Conservation (phyloP, 2,113 vertebrate genomes). For the Chaetodon auriga region DNA sequence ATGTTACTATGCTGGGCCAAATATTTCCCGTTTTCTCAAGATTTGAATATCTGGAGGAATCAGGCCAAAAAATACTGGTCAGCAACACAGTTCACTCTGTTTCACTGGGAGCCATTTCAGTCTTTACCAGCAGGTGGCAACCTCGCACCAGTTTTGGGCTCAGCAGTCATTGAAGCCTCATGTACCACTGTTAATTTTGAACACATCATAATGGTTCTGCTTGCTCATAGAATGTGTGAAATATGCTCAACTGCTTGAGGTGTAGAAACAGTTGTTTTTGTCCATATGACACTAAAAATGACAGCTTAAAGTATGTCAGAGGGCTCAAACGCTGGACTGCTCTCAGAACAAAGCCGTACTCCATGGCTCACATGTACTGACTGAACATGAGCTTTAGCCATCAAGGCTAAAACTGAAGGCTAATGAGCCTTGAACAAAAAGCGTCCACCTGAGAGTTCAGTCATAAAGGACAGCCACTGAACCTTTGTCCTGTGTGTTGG, state of each 20-base stretch:
- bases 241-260: neutral
- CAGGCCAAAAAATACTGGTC: neutral
- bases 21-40: constrained; percentile 32
- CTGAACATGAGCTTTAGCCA: neutral
- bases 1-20: neutral
- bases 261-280: neutral
- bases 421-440: constrained; percentile 39
- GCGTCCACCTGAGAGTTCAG: constrained; percentile 12
- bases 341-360: neutral
- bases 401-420: constrained; percentile 14
- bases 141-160: neutral
- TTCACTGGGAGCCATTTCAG: neutral
- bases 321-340: neutral
- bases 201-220: neutral
- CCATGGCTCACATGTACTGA: neutral
- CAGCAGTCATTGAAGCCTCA: neutral
- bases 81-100: neutral
- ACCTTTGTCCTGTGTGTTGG: constrained; percentile 2
- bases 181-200: neutral
- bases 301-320: neutral
- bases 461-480: constrained; percentile 10
- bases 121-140: constrained; percentile 54
- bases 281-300: neutral
- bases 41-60: constrained; percentile 12
- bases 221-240: neutral